A percentile compares a stretch with the other conserved stretches of the same genome.
Conservation (phyloP, 2,888 invertebrate species). For the Macrophya alboannulata region DNA sequence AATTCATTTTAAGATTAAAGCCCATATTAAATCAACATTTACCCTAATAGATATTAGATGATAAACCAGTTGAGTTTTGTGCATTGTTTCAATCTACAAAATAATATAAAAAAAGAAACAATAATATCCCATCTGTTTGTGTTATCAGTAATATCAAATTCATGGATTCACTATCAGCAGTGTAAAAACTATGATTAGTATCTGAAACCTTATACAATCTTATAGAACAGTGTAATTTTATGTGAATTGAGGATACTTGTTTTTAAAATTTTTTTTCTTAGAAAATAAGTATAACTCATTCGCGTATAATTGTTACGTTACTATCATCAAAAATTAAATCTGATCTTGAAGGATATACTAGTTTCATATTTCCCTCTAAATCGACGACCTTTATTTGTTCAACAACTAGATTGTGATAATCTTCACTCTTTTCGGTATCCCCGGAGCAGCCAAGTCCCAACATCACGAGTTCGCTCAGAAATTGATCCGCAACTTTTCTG, state of each 20-base stretch:
- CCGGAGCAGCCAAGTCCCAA: constrained; percentile 81
- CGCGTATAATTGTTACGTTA: constrained; percentile 68
- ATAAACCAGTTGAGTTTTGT: not conserved
- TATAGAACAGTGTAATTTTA: not conserved
- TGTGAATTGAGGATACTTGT: not conserved
- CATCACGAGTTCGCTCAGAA: constrained; percentile 85
- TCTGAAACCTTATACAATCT: constrained; percentile 8
- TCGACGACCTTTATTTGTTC: constrained; percentile 89
- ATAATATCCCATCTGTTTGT: not conserved
- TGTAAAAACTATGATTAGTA: constrained; percentile 28
- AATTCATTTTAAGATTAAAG: not conserved
- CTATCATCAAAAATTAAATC: constrained; percentile 85
- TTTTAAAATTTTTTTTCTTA: no score
- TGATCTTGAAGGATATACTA: constrained; percentile 90
- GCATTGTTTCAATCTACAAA: not conserved
- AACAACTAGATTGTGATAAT: constrained; percentile 79
- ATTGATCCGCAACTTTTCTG: constrained; percentile 85
- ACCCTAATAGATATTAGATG: not conserved
- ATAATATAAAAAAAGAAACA: not conserved
- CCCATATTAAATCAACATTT: not conserved
- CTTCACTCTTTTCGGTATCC: constrained; percentile 71
- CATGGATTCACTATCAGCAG: not conserved
- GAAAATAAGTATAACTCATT: constrained; percentile 61
- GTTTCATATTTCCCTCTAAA: constrained; percentile 86
- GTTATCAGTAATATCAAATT: constrained; percentile 9